Evolutionary conservation across 1,140 invertebrate genomes (phyloP).

Genomic region (Chironomus striatipennis): DNA sequence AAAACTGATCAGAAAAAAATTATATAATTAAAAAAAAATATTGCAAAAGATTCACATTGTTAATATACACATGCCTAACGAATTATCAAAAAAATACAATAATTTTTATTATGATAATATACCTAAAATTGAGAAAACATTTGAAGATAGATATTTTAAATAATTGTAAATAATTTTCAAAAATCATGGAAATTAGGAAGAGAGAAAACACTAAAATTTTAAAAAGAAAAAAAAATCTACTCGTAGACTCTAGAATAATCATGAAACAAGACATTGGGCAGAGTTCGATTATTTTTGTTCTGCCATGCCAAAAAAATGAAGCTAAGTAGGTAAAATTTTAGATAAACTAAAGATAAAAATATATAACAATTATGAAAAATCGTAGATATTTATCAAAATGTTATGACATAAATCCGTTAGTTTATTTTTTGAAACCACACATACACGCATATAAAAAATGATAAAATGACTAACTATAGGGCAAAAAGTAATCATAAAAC

Average conservation of each 20-base stretch:
- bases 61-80: background rate
- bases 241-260: background rate
- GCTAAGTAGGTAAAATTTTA: background rate
- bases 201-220: background rate
- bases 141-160: too few relatives aligned
- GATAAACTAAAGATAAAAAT: background rate
- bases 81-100: background rate
- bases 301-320: background rate
- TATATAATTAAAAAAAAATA: background rate
- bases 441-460: too few relatives aligned
- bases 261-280: background rate
- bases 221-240: background rate
- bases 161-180: too few relatives aligned
- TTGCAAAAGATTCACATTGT: background rate
- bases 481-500: too few relatives aligned
- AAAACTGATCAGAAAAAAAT: background rate
- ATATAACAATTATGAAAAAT: background rate
- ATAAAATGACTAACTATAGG: too few relatives aligned
- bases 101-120: background rate
- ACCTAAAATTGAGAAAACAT: too few relatives aligned
- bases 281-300: slow-evolving; percentile 6
- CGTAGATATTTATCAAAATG: background rate
- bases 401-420: too few relatives aligned
- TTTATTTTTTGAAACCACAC: too few relatives aligned
- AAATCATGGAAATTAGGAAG: too few relatives aligned